Evolutionary conservation across 2,888 invertebrate species (phyloP).

Genomic region (Agelastica alni): DNA sequence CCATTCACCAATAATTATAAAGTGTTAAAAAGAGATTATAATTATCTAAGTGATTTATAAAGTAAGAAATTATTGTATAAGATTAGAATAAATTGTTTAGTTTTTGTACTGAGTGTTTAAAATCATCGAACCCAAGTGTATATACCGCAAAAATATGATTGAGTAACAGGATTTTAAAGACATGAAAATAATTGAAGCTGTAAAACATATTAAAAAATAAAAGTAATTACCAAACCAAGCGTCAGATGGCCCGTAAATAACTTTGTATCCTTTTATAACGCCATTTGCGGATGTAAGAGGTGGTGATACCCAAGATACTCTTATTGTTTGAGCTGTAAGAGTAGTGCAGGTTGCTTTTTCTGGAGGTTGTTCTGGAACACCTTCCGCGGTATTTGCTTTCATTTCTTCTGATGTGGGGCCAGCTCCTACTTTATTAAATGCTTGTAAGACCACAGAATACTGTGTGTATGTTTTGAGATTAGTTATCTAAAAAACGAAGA

Average conservation of each 20-base stretch:
- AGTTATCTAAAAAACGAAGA: conserved; percentile 41
- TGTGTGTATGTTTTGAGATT: conserved; percentile 83
- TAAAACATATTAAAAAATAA: too few relatives aligned
- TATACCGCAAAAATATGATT: too few relatives aligned
- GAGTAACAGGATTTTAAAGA: too few relatives aligned
- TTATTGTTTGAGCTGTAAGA: conserved; percentile 90
- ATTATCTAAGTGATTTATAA: too few relatives aligned
- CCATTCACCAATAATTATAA: too few relatives aligned
- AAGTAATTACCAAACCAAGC: conserved; percentile 85
- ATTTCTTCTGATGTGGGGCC: conserved; percentile 90
- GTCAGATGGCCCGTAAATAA: conserved; percentile 88
- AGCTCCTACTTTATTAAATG: conserved; percentile 91
- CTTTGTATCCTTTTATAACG: conserved; percentile 94
- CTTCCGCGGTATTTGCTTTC: conserved; percentile 92
- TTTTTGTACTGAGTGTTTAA: too few relatives aligned
- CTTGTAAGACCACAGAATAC: conserved; percentile 94
- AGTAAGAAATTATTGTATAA: too few relatives aligned
- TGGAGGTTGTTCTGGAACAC: conserved; percentile 89
- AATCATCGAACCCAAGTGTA: too few relatives aligned
- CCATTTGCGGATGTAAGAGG: conserved; percentile 91
- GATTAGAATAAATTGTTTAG: too few relatives aligned
- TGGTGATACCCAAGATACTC: conserved; percentile 93
- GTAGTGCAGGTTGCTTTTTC: conserved; percentile 92
- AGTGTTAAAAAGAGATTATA: too few relatives aligned
- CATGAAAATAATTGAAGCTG: too few relatives aligned